phyloP scores from a whole-genome alignment of 2,888 invertebrate species.

The Cordilura impudica region DNA sequence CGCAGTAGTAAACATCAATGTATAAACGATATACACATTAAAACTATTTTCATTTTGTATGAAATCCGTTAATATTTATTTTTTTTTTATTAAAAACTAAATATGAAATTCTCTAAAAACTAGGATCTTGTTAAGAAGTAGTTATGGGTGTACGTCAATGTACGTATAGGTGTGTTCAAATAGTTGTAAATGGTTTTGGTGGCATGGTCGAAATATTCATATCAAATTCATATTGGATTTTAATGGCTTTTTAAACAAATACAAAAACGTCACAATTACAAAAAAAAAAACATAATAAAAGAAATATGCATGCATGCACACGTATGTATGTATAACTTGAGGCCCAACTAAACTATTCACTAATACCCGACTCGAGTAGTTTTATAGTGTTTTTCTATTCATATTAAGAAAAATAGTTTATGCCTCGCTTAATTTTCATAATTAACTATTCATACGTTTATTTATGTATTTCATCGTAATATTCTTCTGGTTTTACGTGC shows the following conservation, averaged over 20 bases:
- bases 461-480: neutral
- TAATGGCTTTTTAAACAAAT: conserved; percentile 48
- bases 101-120: conserved; percentile 47
- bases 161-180: conserved; percentile 1
- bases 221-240: conserved; percentile 38
- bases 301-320: too few relatives aligned
- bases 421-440: conserved; percentile 39
- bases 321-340: too few relatives aligned
- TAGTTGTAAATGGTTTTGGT: conserved; percentile 1
- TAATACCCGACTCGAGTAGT: conserved; percentile 19
- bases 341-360: neutral
- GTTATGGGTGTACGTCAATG: neutral
- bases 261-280: conserved; percentile 22
- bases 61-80: neutral
- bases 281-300: too few relatives aligned
- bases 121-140: conserved; percentile 24
- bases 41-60: conserved; percentile 11
- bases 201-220: conserved; percentile 48
- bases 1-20: conserved; percentile 52
- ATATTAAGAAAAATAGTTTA: conserved; percentile 27
- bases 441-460: conserved; percentile 15
- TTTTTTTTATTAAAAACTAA: conserved; percentile 23
- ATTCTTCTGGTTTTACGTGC: neutral
- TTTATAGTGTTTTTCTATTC: conserved; percentile 29
- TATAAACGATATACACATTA: conserved; percentile 3